Evolutionary conservation across 2,888 invertebrate genomes (phyloP), one percentile per base, ranked within the genome.

Genomic region (Nematopogon swammerdamellus): DNA sequence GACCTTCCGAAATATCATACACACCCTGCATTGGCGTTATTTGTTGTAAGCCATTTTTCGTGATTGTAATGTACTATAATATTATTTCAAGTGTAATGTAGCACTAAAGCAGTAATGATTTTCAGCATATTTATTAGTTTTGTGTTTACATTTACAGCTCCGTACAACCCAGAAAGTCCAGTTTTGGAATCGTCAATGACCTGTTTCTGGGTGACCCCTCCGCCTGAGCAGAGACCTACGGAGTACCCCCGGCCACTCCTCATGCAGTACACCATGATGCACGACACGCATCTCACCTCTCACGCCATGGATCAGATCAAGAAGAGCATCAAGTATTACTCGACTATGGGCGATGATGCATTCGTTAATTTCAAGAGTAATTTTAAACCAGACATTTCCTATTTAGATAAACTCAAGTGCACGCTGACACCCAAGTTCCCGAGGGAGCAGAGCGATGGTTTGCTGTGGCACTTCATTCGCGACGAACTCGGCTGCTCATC

Each of bases 191-290:
- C 95, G 1, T 88, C 88, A 45, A 82, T 93, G 14, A 88, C 91
- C 53, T 88, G 92, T 50, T 97, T 92, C 70, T 97, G 97, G 96
- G 94, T 96, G 3, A 86, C 93, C 79, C 95, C 97, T n/a, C 96
- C 97, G 2, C 91, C 93, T 44, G 97, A 97, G 77, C 91, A 90
- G 62, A 86, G 92, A 58, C 93, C 94, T 10, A 87, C 91, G 49
- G 96, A 96, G 69, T 95, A 95, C 68, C 95, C 95, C 0, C 86
- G 94, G 45, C 97, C 97, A 1, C 89, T 97, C 86, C 80, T 91
- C 45, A 87, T 97, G 75, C 91, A 91, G 56, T 95, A 94, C 64
- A 90, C 88, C 53, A 85, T 94, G 54, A 76, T 88, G 2, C 89
- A 92, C 59, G 95, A 96, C 61, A 86, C 87, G 49, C 88, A 89